Percentiles rank a stretch among this genome's conserved stretches.
Conservation (phyloP, 2,888 invertebrate species). For the Dioctria linearis region DNA sequence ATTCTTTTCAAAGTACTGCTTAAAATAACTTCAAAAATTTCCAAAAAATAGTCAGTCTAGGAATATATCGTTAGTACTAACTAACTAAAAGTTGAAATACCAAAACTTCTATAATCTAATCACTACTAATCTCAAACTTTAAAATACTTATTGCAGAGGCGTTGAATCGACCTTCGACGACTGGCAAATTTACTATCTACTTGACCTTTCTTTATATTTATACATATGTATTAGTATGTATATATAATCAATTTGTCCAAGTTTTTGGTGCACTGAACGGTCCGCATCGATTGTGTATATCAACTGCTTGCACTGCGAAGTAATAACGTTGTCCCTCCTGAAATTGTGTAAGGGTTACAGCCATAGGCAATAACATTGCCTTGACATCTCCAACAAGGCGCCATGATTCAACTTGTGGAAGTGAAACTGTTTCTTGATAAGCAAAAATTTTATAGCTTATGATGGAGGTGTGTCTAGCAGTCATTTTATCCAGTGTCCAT, state of each 20-base stretch:
- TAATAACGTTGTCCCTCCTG: constrained; percentile 91
- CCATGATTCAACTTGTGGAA: constrained; percentile 85
- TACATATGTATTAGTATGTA: not conserved
- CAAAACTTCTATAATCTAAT: not conserved
- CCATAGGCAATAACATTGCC: constrained; percentile 94
- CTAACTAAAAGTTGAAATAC: no score
- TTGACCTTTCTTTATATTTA: not conserved
- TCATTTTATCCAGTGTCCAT: constrained; percentile 86
- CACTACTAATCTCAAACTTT: not conserved
- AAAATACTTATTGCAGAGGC: constrained; percentile 15
- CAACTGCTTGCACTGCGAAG: constrained; percentile 93
- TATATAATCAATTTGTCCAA: constrained; percentile 63
- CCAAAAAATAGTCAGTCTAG: no score
- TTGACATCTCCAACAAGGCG: constrained; percentile 96
- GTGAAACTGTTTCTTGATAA: constrained; percentile 85
- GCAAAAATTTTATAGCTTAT: constrained; percentile 93
- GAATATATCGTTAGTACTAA: not conserved
- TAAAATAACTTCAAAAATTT: no score
- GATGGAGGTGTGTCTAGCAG: constrained; percentile 80
- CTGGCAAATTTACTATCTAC: not conserved
- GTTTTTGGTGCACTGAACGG: constrained; percentile 86
- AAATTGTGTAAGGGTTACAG: constrained; percentile 94
- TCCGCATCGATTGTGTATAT: constrained; percentile 84
- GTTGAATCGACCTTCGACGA: not conserved
- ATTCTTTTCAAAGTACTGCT: no score